Conservation (phyloP, 2,113 vertebrate species). For the Carassius auratus region DNA sequence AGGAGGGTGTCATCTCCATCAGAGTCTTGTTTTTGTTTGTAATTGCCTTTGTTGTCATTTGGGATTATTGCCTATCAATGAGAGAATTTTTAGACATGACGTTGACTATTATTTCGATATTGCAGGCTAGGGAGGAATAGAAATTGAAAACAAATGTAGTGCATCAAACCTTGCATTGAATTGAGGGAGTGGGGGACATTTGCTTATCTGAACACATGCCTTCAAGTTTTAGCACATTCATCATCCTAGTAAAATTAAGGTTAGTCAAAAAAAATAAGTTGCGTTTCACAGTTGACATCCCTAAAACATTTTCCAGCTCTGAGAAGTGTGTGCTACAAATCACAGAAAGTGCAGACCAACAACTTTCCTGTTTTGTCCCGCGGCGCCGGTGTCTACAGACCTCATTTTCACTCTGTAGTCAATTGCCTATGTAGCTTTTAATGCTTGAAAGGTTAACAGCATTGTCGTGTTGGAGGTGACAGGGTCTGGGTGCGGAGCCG, state of each 20-base stretch:
- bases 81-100: neutral
- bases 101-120: neutral
- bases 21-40: neutral
- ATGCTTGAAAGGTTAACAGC: slow-evolving; percentile 52
- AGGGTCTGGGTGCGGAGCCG: too few relatives aligned
- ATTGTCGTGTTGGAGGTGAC: slow-evolving; percentile 48
- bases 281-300: slow-evolving; percentile 2
- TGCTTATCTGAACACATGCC: neutral
- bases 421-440: slow-evolving; percentile 30
- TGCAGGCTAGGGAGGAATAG: neutral
- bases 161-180: neutral
- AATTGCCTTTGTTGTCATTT: neutral
- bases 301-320: neutral
- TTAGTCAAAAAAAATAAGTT: neutral
- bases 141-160: neutral
- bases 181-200: neutral
- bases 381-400: neutral
- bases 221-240: neutral
- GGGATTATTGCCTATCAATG: neutral
- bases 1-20: neutral
- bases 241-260: slow-evolving; percentile 9
- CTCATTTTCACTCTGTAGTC: slow-evolving; percentile 35
- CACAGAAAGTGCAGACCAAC: slow-evolving; percentile 1
- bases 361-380: neutral
- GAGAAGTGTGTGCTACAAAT: slow-evolving; percentile 15